Evolutionary conservation across 2,888 invertebrate genomes (phyloP).

Genomic region (Orchesella flavescens): DNA sequence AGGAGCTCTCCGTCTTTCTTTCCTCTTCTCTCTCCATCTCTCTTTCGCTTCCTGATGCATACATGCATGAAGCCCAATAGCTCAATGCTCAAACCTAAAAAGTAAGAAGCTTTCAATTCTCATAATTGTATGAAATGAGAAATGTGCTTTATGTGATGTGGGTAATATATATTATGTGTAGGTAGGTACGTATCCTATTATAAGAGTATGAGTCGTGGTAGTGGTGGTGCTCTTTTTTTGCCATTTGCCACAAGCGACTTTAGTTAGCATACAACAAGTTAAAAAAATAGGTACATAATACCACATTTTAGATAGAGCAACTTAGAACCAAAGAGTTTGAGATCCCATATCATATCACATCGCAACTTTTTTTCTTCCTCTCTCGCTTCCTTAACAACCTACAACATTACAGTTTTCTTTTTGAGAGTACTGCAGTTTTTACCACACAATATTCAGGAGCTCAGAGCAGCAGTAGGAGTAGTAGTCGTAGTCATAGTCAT

Average conservation of each 20-base stretch:
- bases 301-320: neutral
- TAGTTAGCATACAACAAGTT: neutral
- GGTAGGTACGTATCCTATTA: neutral
- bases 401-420: neutral
- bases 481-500: constrained; percentile 16
- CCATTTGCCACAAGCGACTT: no score
- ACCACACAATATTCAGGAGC: neutral
- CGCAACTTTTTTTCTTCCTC: neutral
- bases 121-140: constrained; percentile 14
- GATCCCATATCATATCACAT: neutral
- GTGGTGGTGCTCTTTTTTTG: no score
- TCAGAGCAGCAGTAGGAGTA: neutral
- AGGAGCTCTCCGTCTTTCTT: neutral
- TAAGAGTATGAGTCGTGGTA: neutral
- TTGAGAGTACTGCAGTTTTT: constrained; percentile 3
- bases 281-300: neutral
- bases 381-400: neutral
- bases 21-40: neutral
- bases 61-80: neutral
- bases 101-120: constrained; percentile 28
- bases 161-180: constrained; percentile 1
- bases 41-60: neutral
- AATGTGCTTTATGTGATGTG: constrained; percentile 41
- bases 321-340: neutral
- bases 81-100: neutral